Evolutionary conservation across 92 coral and sea anemone species (phyloP), one percentile per base, ranked within the genome.

Genomic region (Epizoanthus rinbou): DNA sequence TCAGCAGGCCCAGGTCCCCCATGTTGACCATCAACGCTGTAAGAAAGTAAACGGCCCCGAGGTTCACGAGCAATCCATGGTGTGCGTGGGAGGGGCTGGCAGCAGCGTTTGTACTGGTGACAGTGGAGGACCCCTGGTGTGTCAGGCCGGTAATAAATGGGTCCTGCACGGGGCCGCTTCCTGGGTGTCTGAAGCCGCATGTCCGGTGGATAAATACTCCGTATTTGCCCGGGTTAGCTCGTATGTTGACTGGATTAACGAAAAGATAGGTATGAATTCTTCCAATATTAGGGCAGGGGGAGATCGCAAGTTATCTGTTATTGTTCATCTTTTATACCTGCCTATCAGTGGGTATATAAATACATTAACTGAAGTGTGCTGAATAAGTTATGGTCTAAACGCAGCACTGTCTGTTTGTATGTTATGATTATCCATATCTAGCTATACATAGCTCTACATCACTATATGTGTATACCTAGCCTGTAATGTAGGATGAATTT

Each of bases 141-240:
- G 68, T 19, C 31, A 63, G 35, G 68, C 31, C 15, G 31, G 68
- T 0, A 14, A 16, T 63, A 21, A 28, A 28, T 63, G 68, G 68
- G 68, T 63, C 16, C 16, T 63, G 31, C 37, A 63, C 31, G 68
- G 68, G 35, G 68, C 68, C 5, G 68, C 68, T 35, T 63, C 68
- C 15, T 63, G 68, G 68, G 68, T 63, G 14, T 7, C 68, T 18
- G 68, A 63, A 0, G 68, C 68, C 17, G 68, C 68, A 3, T 63
- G 68, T 6, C 35, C 35, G 14, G 68, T 63, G 31, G 68, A 63
- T 13, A 63, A 63, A 4, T 63, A 63, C 15, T 63, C 68, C 31
- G 68, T 63, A 7, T 63, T 63, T 23, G 68, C 68, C 15, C 24
- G 68, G 31, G 68, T 63, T 35, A 63, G 68, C 68, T 63, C 68